Conservation (phyloP, 1,140 invertebrate genomes). For the Zaprionus ghesquierei region DNA sequence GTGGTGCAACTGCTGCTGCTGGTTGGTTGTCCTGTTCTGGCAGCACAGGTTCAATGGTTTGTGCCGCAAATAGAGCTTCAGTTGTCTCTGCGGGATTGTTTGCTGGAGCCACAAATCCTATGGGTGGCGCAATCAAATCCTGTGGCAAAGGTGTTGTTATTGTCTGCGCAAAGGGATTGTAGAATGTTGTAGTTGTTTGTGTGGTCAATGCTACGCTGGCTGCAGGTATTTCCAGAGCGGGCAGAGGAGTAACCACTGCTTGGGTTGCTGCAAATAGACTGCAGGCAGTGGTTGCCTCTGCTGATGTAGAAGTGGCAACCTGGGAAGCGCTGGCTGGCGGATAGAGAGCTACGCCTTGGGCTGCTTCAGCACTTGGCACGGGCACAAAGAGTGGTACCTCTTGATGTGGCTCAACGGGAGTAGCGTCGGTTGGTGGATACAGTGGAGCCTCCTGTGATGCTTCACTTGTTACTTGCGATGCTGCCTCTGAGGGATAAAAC, state of each 20-base stretch:
- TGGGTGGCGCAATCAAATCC: conserved; percentile 48
- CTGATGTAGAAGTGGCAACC: too few species aligned
- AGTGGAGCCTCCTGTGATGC: background rate
- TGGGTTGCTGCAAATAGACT: conserved; percentile 30
- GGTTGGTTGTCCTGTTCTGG: background rate
- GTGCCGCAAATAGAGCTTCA: conserved; percentile 5
- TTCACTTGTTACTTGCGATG: background rate
- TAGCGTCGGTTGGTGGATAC: background rate
- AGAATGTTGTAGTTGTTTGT: conserved; percentile 56
- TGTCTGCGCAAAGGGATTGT: conserved; percentile 63
- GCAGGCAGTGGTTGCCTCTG: background rate
- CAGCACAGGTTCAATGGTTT: conserved; percentile 37
- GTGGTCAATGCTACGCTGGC: conserved; percentile 15
- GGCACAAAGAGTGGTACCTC: conserved; percentile 52
- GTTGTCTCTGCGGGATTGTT: background rate
- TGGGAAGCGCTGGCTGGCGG: too few species aligned
- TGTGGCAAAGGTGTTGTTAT: conserved; percentile 46
- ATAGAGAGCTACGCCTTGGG: conserved; percentile 17
- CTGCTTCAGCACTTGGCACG: conserved; percentile 26
- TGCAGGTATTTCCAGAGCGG: background rate
- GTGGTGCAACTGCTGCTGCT: background rate
- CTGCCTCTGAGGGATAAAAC: conserved; percentile 11
- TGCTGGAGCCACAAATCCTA: conserved; percentile 50
- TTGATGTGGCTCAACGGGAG: background rate
- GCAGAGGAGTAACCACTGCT: background rate